These are phyloP conservation scores for Lucifuga dentata DNA, from an alignment of 2,113 vertebrate species.

Conservation along the genomic window DNA sequence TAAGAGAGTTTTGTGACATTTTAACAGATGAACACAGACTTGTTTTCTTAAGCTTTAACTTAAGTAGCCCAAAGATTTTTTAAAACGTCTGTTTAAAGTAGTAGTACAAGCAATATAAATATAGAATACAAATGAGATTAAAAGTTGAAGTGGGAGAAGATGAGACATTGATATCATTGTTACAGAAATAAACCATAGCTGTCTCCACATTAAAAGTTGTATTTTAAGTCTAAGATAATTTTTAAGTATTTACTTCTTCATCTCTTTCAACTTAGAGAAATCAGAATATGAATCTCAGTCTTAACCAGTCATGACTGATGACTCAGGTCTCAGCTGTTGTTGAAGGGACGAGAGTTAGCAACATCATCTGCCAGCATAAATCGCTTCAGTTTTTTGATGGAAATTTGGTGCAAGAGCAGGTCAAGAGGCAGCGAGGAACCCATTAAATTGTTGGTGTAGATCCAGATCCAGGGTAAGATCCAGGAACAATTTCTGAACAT, in stretches of 20 bases:
- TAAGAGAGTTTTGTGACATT: too few species aligned
- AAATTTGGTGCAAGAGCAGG: slow-evolving; percentile 26
- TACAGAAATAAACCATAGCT: neutral
- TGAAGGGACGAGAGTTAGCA: neutral
- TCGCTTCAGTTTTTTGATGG: neutral
- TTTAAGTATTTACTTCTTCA: neutral
- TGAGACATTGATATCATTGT: too few species aligned
- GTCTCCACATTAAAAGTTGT: neutral
- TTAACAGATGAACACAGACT: too few species aligned
- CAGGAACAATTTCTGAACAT: too few species aligned
- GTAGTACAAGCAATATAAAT: too few species aligned
- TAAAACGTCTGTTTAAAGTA: too few species aligned
- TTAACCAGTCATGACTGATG: neutral
- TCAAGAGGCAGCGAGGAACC: too few species aligned
- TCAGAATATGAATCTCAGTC: neutral
- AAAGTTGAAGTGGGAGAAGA: neutral
- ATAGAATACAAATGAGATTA: too few species aligned
- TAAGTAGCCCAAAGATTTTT: too few species aligned
- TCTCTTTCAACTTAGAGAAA: rapidly evolving
- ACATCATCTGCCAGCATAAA: slow-evolving; percentile 42
- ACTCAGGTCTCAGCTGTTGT: slow-evolving; percentile 14
- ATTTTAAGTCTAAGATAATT: neutral
- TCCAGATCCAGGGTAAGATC: too few species aligned
- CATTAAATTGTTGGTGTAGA: too few species aligned
- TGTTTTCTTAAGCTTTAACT: too few species aligned